Conservation (phyloP, 2,113 vertebrate genomes). For the Elaphurus davidianus region DNA sequence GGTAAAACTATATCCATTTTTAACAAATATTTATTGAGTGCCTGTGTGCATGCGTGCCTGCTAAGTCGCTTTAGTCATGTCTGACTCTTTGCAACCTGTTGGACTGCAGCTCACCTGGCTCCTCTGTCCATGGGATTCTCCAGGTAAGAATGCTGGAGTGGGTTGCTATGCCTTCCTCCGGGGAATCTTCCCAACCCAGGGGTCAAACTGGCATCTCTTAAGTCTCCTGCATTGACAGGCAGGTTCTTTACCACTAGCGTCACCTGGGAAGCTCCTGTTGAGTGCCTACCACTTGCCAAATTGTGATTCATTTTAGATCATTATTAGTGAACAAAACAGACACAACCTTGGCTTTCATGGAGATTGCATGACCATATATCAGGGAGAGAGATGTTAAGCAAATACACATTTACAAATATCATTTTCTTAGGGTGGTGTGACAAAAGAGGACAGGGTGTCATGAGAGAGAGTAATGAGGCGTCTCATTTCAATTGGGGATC, state of each 20-base stretch:
- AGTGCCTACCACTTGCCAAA: too few species aligned
- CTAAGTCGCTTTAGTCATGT: not conserved
- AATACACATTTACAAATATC: too few species aligned
- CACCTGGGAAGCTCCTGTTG: not conserved
- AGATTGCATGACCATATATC: fast-evolving
- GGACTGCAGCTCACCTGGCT: not conserved
- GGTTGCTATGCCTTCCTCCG: not conserved
- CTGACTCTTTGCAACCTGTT: not conserved
- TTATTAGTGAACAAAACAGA: not conserved
- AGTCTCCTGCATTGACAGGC: not conserved
- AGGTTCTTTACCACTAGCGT: not conserved
- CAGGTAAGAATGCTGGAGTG: not conserved
- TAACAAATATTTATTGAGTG: not conserved
- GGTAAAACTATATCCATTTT: not conserved
- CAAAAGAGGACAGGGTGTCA: not conserved
- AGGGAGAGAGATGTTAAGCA: not conserved
- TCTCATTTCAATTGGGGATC: too few species aligned
- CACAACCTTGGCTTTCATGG: not conserved
- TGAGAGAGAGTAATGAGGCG: not conserved
- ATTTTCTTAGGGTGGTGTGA: not conserved
- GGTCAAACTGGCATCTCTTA: not conserved
- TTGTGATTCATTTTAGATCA: not conserved
- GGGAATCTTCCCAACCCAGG: not conserved
- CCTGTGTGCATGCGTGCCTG: not conserved
- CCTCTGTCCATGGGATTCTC: not conserved